Percentiles rank a stretch among this genome's conserved stretches.
phyloP scores from a whole-genome alignment of 2,888 invertebrate species.

The Drosophila putrida region DNA sequence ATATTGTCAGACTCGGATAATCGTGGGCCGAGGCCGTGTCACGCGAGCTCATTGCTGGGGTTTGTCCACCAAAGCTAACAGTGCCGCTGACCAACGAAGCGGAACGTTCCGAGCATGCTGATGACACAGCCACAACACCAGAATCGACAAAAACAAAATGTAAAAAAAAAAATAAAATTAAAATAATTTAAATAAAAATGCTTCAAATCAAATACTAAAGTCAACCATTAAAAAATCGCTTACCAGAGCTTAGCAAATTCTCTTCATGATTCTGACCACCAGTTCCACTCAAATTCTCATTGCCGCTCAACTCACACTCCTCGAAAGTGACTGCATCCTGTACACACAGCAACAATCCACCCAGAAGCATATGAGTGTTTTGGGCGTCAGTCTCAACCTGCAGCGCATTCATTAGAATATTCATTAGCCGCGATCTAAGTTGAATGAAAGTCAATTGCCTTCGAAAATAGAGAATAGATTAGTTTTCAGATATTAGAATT shows the following conservation, averaged over 20 bases:
- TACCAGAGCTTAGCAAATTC: conserved; percentile 90
- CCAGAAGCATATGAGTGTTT: conserved; percentile 95
- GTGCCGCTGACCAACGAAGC: conserved; percentile 85
- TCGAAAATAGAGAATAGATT: neutral
- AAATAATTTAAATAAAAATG: conserved; percentile 36
- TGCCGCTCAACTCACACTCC: conserved; percentile 88
- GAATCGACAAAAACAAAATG: conserved; percentile 39
- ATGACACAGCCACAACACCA: conserved; percentile 38
- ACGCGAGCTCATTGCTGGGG: conserved; percentile 82
- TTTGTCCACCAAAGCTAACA: conserved; percentile 84
- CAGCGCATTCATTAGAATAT: conserved; percentile 92
- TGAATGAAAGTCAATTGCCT: conserved; percentile 88
- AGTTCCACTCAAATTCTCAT: conserved; percentile 86
- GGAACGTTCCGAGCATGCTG: conserved; percentile 85
- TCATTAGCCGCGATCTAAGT: conserved; percentile 91
- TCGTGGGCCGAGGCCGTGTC: conserved; percentile 85
- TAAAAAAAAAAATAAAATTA: conserved; percentile 25
- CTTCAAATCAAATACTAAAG: conserved; percentile 1
- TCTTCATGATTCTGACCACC: conserved; percentile 77
- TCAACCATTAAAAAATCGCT: neutral
- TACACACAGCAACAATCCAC: conserved; percentile 91
- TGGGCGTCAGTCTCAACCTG: conserved; percentile 93
- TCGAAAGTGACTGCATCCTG: conserved; percentile 93
- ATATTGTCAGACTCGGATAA: conserved; percentile 86
- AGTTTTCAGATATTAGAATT: neutral